phyloP scores from a whole-genome alignment of 1,140 invertebrate species.

The Mesaphorura yosii region DNA sequence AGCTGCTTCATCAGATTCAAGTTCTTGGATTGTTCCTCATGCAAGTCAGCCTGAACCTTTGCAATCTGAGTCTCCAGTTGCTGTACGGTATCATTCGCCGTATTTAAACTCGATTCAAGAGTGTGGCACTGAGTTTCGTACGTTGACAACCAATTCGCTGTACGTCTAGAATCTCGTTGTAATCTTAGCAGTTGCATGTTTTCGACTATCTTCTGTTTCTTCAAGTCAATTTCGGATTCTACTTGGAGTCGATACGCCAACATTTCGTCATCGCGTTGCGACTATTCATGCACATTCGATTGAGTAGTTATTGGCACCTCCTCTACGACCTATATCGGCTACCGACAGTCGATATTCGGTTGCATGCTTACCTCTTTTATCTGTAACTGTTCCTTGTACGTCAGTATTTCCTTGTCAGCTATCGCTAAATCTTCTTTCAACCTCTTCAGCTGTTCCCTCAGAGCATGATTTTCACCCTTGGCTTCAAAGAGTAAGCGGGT shows the following conservation, averaged over 20 bases:
- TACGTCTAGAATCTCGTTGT: slow-evolving; percentile 19
- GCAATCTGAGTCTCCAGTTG: slow-evolving; percentile 17
- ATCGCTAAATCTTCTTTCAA: not conserved
- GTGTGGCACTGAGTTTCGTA: slow-evolving; percentile 15
- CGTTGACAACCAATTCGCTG: slow-evolving; percentile 10
- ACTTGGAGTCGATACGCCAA: not conserved
- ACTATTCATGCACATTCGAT: not conserved
- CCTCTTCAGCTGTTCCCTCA: slow-evolving; percentile 10
- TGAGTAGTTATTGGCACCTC: too few relatives aligned
- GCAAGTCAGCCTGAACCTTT: slow-evolving; percentile 4
- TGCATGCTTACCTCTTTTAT: slow-evolving; percentile 1
- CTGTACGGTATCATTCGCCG: slow-evolving; percentile 11
- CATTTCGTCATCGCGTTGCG: slow-evolving; percentile 1
- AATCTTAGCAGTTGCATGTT: slow-evolving; percentile 22
- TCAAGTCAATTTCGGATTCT: slow-evolving; percentile 1
- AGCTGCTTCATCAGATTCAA: slow-evolving; percentile 13
- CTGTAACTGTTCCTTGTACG: not conserved
- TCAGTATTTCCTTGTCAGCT: not conserved
- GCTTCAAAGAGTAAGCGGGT: slow-evolving; percentile 12
- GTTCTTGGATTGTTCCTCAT: slow-evolving; percentile 5
- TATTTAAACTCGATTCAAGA: slow-evolving; percentile 15
- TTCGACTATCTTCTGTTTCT: slow-evolving; percentile 17
- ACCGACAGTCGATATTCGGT: too few relatives aligned
- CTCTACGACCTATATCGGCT: too few relatives aligned
- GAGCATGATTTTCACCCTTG: slow-evolving; percentile 11